Evolutionary conservation across 1,140 invertebrate genomes (phyloP).

Genomic region (Pararge aegeria): DNA sequence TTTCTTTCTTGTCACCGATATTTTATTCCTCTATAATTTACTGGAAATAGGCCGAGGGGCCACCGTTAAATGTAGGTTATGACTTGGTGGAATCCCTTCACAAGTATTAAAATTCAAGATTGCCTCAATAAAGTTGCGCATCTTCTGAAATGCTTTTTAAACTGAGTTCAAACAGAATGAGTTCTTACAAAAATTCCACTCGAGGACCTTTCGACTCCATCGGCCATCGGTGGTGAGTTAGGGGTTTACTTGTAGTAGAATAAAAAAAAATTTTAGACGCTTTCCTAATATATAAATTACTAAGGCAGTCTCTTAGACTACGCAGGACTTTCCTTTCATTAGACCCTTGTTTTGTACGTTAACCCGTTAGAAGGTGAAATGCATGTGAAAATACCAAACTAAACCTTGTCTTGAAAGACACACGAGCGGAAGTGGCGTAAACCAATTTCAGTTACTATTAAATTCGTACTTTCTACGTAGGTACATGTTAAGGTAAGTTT

Average conservation of each 20-base stretch:
- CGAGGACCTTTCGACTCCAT: too few species aligned
- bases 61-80: background rate
- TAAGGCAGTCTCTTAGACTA: too few species aligned
- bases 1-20: conserved; percentile 33
- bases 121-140: background rate
- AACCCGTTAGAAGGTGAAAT: conserved; percentile 9
- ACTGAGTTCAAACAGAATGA: too few species aligned
- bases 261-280: too few species aligned
- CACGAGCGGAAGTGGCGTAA: background rate
- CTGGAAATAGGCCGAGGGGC: conserved; percentile 11
- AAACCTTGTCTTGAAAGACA: background rate
- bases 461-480: background rate
- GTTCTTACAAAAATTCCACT: too few species aligned
- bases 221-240: too few species aligned
- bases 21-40: conserved; percentile 35
- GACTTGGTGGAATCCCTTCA: background rate
- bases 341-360: conserved; percentile 6
- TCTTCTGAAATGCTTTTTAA: background rate
- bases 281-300: too few species aligned
- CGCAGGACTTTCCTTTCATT: conserved; percentile 8
- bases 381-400: background rate
- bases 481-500: conserved; percentile 7
- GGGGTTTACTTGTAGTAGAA: too few species aligned
- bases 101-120: background rate
- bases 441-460: conserved; percentile 3